Base-by-base conservation (phyloP, 2,113 vertebrate genomes). In the Eublepharis macularius region DNA sequence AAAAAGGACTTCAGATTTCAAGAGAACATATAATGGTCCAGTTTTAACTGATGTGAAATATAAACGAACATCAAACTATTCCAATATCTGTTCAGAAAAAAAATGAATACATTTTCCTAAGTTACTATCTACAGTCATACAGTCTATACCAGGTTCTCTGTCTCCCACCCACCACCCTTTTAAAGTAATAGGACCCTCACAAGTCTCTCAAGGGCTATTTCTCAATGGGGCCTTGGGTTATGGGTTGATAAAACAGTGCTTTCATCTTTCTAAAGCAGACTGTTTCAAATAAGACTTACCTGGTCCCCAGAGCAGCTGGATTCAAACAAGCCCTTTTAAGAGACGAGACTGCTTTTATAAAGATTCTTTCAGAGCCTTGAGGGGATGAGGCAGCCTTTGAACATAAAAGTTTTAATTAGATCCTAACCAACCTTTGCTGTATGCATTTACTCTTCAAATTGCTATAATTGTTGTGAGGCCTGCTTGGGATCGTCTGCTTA, bases 351-450 rank as follows among this genome's bases (percentile, higher is more conserved):
- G 68, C 54, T 85, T 85, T 85, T 85, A 85, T 80, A 80, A 63
- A 29, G 21, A 73, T 36, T 32, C 39, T 1, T 6, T 41, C 26
- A 26, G 21, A 80, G 84, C 76, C 84, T 85, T 26, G 29, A 85
- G 84, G 84, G 76, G 21, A 85, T 85, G 84, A 85, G 76, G 41
- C 14, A n/a, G 68, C 39, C 68, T 80, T 80, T 65, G 76, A 80
- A 80, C 21, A 29, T 41, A 14, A 72, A 85, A 69, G 43, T 63
- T 51, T 73, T 85, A 85, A 85, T 85, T 85, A 85, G 68, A 36
- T 73, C 19, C 51, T 12, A 4, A 47, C 32, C 66, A 80, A 73
- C 63, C 57, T 36, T 2, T 60, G 49, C 41, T 85, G 1, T 39
- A 32, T 21, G 24, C 21, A 24, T 24, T 60, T 36, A 69, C 14